phyloP scores from a whole-genome alignment of 1,140 invertebrate genomes.

The Pseudoatta argentina region DNA sequence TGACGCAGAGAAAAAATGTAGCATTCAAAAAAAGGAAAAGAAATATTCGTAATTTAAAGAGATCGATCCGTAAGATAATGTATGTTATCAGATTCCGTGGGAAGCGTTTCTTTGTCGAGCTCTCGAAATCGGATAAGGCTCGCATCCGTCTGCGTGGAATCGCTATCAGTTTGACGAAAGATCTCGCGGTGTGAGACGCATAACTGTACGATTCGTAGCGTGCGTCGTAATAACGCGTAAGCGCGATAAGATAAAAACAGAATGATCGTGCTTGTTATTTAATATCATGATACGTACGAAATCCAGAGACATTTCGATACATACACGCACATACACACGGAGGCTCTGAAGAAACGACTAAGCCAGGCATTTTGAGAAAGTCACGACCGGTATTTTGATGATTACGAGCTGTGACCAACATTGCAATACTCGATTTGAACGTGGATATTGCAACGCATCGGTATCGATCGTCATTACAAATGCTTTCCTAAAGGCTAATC shows the following conservation, averaged over 20 bases:
- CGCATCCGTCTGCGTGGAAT: background rate
- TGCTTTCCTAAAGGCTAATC: background rate
- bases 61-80: background rate
- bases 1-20: background rate
- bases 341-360: background rate
- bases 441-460: background rate
- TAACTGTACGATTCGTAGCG: slow-evolving; percentile 20
- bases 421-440: background rate
- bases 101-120: background rate
- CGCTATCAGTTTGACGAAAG: slow-evolving; percentile 22
- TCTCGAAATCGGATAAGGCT: background rate
- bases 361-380: background rate
- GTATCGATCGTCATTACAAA: background rate
- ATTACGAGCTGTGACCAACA: background rate
- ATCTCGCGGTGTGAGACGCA: slow-evolving; percentile 11
- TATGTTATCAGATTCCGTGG: background rate
- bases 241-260: slow-evolving; percentile 55
- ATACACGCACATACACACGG: background rate
- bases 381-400: background rate
- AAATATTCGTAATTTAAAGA: background rate
- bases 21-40: background rate
- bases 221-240: slow-evolving; percentile 50
- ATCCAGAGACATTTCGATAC: background rate
- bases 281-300: slow-evolving; percentile 20
- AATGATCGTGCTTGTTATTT: slow-evolving; percentile 44